Evolutionary conservation across 1,140 invertebrate genomes (phyloP), one percentile per base, ranked within the genome.

Genomic region (Carcinoscorpius rotundicauda): DNA sequence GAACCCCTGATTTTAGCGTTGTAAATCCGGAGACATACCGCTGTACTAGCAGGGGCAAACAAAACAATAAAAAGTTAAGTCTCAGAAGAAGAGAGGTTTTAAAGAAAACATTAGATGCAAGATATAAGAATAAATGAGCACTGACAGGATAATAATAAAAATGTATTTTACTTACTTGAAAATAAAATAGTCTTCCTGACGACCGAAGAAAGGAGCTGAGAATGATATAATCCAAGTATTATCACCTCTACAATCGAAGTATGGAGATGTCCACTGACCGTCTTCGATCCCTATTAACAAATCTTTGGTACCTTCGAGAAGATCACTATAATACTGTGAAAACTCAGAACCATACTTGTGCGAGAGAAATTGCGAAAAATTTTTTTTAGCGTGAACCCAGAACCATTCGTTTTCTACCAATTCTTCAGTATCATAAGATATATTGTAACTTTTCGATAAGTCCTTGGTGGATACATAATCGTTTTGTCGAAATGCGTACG

Each of bases 161-260:
- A 29, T 29, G 29, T 29, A 29, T 29, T 29, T 29, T 29, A 29
- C 65, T 66, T 60, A 66, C 65, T 66, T 66, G 29, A 66, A 66
- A 56, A 51, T 56, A 60, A 66, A 53, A 48, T 66, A 61, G 50
- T 66, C 62, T 6, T 8, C 8, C 49, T 6, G 62, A 86, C 87
- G 92, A 60, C 94, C 93, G 78, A 98, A 98, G 83, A 98, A 98
- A 64, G 95, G 95, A 64, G 86, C 86, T 60, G 90, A 87, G 81
- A 97, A 98, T 55, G 92, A 93, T 67, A 97, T 84, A 69, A 97
- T 83, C 96, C 95, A 98, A 5, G 64, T 66, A 52, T 70, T 69
- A 6, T 76, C 69, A 51, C 90, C 90, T 72, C 89, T 81, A 80
- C 96, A 98, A 79, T 97, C 93, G 75, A 89, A 97, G 73, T 93